Percentiles rank a stretch among this genome's conserved stretches.
Evolutionary conservation across 2,113 vertebrate species (phyloP).

Genomic region (Chlorodrepanis virens): DNA sequence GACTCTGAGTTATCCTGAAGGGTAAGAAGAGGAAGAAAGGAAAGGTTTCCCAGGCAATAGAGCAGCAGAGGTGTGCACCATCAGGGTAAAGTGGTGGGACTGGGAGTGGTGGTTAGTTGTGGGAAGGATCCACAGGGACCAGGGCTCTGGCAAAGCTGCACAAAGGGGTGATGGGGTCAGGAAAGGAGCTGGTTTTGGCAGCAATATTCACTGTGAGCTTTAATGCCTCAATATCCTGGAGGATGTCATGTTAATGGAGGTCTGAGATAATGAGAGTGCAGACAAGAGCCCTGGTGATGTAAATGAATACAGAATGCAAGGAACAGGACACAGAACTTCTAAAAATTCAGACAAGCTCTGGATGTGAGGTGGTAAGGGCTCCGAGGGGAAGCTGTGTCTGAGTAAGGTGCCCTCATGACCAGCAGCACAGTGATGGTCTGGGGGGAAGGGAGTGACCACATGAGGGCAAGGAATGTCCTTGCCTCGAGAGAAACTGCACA

Average conservation of each 20-base stretch:
- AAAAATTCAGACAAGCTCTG: constrained; percentile 4
- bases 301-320: not conserved
- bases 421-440: not conserved
- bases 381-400: not conserved
- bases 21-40: not conserved
- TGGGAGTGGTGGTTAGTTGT: not conserved
- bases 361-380: not conserved
- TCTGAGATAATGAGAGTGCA: not conserved
- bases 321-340: not conserved
- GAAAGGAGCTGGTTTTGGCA: not conserved
- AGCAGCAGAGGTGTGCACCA: not conserved
- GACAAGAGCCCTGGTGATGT: not conserved
- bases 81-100: not conserved
- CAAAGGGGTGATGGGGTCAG: not conserved
- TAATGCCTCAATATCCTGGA: not conserved
- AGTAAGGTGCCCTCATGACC: not conserved
- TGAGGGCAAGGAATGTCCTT: not conserved
- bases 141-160: not conserved
- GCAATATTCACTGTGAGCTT: not conserved
- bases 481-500: not conserved
- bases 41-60: not conserved
- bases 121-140: not conserved
- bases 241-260: not conserved
- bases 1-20: not conserved
- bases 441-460: not conserved